Evolutionary conservation across 2,113 vertebrate genomes (phyloP), one percentile per base, ranked within the genome.

Genomic region (Ptilorrhoa leucosticta): DNA sequence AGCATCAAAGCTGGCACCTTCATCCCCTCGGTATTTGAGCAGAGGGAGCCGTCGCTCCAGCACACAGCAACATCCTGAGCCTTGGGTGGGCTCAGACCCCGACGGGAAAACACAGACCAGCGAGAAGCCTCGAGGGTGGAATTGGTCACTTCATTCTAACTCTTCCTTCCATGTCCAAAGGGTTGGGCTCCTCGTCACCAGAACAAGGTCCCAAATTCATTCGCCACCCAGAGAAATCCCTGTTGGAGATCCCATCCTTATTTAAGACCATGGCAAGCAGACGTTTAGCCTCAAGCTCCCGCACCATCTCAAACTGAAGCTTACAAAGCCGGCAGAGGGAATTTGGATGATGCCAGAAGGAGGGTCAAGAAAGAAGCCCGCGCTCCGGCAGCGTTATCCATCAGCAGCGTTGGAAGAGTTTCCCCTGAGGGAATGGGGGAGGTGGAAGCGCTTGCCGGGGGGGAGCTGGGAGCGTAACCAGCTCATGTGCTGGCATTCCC

Each of bases 11-110:
- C 35, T 2, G 4, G 44, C 75, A 66, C 18, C 58, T 93, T 65
- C 56, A 13, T 42, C 58, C 69, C n/a, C 6, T n/a, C 0, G 0
- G 47, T 69, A 44, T 86, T 28, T 39, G 45, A 82, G 28, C 40
- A 44, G 76, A 71, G 44, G 47, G 53, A 92, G 37, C 30, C 0
- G 0, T 50, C 0, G 0, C 39, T 45, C 37, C 0, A 0, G 51
- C 39, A 81, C 45, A 31, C 2, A 4, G 50, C 0, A 4, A 26
- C 60, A 57, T 31, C 64, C 68, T 44, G 47, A 89, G 56, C 42
- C 39, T 85, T 23, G 58, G 33, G 47, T 21, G 70, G 39, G 47
- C 76, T 93, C 4, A 0, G 56, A 66, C 19, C 11, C 33, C 1
- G 1, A 3, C 0, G 0, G 42, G 26, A 63, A 80, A 72, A 79